Evolutionary conservation across 2,888 invertebrate species (phyloP), one percentile per base, ranked within the genome.

Genomic region (Caenorhabditis sulstoni): DNA sequence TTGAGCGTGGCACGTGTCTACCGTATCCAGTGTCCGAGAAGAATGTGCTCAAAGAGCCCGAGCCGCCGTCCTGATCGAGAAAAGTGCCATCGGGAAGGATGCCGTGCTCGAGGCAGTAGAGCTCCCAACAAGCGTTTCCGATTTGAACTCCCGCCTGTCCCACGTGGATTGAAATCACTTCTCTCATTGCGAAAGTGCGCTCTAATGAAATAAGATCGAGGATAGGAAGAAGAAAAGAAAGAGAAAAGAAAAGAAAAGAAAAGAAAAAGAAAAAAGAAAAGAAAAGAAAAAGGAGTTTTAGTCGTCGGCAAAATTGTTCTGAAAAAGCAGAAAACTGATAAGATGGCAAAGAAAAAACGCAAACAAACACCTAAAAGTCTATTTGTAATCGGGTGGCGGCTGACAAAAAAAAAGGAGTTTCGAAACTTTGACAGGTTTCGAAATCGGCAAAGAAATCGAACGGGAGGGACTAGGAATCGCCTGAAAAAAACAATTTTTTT

Each of bases 1-100:
- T 79, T 16, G 84, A 82, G 12, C 85, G 66, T n/a, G 85, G 85
- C 14, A 85, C 85, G 92, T 96, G 65, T 45, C 67, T 45, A 95
- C 95, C 83, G 23, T 62, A 66, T 41, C 81, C 79, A 1, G 85
- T 82, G 96, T 97, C 96, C 81, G 91, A 91, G 90, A 92, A 92
- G 89, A 92, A 92, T 20, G 92, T 96, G 92, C 95, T 96, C 93
- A 96, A 96, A 77, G 95, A 95, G 92, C 96, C 96, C 62, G 53
- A 41, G 49, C 47, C 61, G 2, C 91, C 45, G 20, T 64, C 57
- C 7, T 3, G 3, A 20, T 70, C 53, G 5, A 86, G 76, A 73
- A 86, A 82, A 37, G 75, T 73, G 11, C 90, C 90, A 85, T 92
- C 92, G 22, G 92, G 92, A 85, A 91, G 91, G 84, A 92, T 92